Conservation (phyloP, 2,113 vertebrate genomes). For the Diglossa brunneiventris region DNA sequence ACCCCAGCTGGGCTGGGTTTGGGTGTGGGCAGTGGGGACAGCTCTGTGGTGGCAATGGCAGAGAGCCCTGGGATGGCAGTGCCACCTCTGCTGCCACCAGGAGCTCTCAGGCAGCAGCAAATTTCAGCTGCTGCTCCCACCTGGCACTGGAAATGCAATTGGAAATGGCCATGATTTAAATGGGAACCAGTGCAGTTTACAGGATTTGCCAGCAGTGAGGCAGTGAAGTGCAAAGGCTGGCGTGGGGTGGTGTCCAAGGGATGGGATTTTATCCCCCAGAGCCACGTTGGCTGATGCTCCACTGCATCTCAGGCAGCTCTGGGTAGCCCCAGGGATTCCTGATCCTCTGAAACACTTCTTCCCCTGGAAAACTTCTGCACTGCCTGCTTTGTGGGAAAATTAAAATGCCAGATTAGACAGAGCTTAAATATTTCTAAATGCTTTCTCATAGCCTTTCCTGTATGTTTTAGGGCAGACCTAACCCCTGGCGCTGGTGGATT, state of each 20-base stretch:
- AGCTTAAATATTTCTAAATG: not conserved
- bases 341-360: not conserved
- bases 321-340: not conserved
- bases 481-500: not conserved
- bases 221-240: not conserved
- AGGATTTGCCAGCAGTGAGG: not conserved
- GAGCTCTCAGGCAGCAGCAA: not conserved
- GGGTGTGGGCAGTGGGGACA: not conserved
- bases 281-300: not conserved
- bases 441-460: not conserved
- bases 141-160: not conserved
- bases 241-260: not conserved
- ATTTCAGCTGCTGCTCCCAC: not conserved
- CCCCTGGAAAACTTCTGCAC: not conserved
- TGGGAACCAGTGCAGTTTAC: not conserved
- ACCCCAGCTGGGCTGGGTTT: not conserved
- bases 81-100: not conserved
- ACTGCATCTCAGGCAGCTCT: not conserved
- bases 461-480: not conserved
- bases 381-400: not conserved
- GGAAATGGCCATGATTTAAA: not conserved
- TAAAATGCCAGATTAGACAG: not conserved
- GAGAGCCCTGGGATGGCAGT: not conserved
- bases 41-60: rapidly evolving
- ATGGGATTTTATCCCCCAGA: not conserved